These are phyloP conservation scores for Cettia cetti DNA, from an alignment of 2,113 vertebrate species.

Conservation along the genomic window DNA sequence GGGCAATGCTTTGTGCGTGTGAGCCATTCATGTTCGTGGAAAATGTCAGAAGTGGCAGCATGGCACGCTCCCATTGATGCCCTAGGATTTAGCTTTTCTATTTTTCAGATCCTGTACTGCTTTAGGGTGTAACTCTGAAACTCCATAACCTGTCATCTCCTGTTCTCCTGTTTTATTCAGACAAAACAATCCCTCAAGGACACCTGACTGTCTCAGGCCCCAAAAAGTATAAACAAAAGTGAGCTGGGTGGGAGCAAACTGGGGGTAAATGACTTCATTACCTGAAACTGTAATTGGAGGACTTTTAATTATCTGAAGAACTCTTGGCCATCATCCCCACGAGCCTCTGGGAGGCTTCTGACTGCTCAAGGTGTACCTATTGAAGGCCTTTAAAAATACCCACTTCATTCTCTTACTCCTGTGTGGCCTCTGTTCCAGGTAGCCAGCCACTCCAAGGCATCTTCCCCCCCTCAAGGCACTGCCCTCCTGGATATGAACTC, in stretches of 20 bases:
- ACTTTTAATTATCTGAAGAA: neutral
- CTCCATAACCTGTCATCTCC: neutral
- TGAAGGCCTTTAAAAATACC: neutral
- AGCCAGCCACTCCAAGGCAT: neutral
- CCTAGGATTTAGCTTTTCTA: neutral
- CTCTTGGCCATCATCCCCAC: accelerated
- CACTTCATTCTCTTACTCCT: neutral
- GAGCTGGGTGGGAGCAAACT: neutral
- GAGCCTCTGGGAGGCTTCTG: neutral
- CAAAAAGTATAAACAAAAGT: neutral
- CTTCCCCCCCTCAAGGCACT: neutral
- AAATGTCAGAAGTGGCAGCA: neutral
- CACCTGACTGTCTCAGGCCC: neutral
- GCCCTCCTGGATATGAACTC: neutral
- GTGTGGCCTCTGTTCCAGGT: neutral
- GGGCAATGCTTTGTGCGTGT: neutral
- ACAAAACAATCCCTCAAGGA: neutral
- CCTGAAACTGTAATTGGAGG: neutral
- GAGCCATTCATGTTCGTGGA: too few species aligned
- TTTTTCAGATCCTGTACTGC: neutral
- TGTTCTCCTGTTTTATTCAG: neutral
- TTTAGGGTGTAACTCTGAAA: neutral
- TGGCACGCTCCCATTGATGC: accelerated
- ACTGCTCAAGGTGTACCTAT: neutral
- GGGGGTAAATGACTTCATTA: neutral